A percentile compares a stretch with the other conserved stretches of the same genome.
phyloP scores from a whole-genome alignment of 2,797 vertebrate genomes.

The Yasuhikotakia modesta region DNA sequence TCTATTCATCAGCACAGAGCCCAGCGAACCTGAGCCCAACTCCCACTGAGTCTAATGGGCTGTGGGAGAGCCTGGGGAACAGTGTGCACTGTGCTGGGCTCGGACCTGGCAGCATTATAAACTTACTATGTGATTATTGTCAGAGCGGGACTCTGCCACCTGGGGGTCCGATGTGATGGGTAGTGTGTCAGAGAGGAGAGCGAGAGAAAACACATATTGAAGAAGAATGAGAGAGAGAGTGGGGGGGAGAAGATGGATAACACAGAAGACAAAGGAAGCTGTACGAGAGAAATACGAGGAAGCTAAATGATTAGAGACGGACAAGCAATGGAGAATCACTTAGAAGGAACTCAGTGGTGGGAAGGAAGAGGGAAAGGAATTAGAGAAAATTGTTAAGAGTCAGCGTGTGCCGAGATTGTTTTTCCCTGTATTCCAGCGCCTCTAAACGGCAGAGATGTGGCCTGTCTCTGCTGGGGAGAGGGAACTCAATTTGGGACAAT shows the following conservation, averaged over 20 bases:
- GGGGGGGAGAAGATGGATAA: conserved; percentile 42
- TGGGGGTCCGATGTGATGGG: conserved; percentile 72
- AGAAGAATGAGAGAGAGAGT: background rate
- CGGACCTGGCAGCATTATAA: conserved; percentile 71
- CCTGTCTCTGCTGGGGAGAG: conserved; percentile 91
- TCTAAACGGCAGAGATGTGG: conserved; percentile 87
- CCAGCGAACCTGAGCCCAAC: conserved; percentile 58
- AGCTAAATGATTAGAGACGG: conserved; percentile 42
- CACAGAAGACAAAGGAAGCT: conserved; percentile 44
- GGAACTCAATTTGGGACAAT: conserved; percentile 99
- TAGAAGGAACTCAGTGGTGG: conserved; percentile 17
- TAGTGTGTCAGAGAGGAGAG: conserved; percentile 71
- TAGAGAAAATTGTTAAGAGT: conserved; percentile 80
- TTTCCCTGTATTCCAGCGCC: conserved; percentile 62
- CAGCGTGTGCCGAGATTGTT: conserved; percentile 88
- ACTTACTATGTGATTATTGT: conserved; percentile 77
- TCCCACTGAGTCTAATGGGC: conserved; percentile 76
- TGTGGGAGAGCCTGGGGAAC: conserved; percentile 72
- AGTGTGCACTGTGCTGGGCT: conserved; percentile 66
- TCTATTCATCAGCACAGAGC: conserved; percentile 68
- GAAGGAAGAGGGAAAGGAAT: conserved; percentile 38
- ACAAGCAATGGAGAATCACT: conserved; percentile 40
- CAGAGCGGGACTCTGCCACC: conserved; percentile 71
- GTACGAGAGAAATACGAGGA: conserved; percentile 47
- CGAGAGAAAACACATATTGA: conserved; percentile 45